Conservation (phyloP, 2,797 vertebrate species). For the Pseudomugil gertrudae region DNA sequence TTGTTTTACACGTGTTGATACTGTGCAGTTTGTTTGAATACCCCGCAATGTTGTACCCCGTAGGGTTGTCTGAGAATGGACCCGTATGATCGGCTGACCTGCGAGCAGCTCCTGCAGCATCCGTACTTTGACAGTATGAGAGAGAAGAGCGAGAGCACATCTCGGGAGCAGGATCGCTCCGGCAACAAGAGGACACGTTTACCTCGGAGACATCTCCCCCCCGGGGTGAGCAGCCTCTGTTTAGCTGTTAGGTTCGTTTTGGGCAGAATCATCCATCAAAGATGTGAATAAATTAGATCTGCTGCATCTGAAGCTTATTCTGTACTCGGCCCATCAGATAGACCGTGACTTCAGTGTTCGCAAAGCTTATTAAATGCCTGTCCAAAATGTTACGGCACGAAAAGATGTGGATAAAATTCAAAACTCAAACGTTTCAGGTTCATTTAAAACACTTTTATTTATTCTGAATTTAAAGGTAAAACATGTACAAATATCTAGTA, state of each 20-base stretch:
- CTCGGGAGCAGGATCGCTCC: conserved; percentile 78
- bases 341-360: neutral
- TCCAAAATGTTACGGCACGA: neutral
- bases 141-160: conserved; percentile 71
- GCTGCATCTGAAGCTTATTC: neutral
- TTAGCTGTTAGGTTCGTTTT: neutral
- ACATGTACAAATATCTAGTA: neutral
- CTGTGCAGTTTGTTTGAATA: neutral
- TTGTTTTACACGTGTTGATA: no score
- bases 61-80: conserved; percentile 93
- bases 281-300: neutral
- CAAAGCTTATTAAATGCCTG: neutral
- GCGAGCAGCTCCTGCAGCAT: conserved; percentile 90
- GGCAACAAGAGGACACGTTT: conserved; percentile 77
- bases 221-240: conserved; percentile 79
- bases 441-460: no score
- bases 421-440: no score
- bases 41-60: neutral
- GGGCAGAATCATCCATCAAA: neutral
- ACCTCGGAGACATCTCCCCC: conserved; percentile 83
- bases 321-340: neutral
- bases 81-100: conserved; percentile 87
- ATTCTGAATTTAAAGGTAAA: no score
- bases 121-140: conserved; percentile 89
- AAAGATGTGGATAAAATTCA: neutral